Evolutionary conservation across 2,797 vertebrate species (phyloP), one percentile per base, ranked within the genome.

Genomic region (Acomys russatus): DNA sequence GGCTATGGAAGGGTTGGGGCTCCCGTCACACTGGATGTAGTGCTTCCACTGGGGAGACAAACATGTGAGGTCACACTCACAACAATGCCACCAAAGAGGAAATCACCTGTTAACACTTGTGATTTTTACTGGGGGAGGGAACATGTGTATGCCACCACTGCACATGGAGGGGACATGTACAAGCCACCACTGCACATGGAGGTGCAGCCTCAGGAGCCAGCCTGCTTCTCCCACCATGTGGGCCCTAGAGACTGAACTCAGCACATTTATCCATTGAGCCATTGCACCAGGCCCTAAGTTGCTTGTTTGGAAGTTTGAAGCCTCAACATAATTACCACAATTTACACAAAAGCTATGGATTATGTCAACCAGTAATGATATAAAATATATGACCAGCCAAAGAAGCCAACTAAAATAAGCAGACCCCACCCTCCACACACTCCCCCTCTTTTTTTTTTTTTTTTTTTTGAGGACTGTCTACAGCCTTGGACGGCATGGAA

Each of bases 21-120:
- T 99, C 38, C 98, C 99, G 38, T 99, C 99, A 93, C 99, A 99
- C 0, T 94, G 70, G 96, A 99, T 98, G 97, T 99, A 99, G 76
- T 98, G 99, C 33, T 99, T 98, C 99, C 99, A 99, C 99, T 99
- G 63, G 73, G 97, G 77, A 96, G 66, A 83, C 73, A 83, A 90
- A 90, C 9, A 1, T 11, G 10, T 49, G 12, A 90, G 8, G 51
- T 96, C 54, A 82, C 49, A 64, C 1, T 33, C 35, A 74, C 9
- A 51, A 88, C 71, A 25, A 86, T 10, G 51, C 73, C 63, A 28
- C 63, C 38, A 82, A 71, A 89, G 73, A 76, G 35, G 59, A 91
- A 92, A 54, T 78, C 30, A 78, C 22, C 63, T 56, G 35, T 28
- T 56, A 30, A 38, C 56, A 20, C 15, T n/a, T 73, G n/a, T 3